Conservation (phyloP, 1,140 invertebrate species). For the Phocides pigmalion region DNA sequence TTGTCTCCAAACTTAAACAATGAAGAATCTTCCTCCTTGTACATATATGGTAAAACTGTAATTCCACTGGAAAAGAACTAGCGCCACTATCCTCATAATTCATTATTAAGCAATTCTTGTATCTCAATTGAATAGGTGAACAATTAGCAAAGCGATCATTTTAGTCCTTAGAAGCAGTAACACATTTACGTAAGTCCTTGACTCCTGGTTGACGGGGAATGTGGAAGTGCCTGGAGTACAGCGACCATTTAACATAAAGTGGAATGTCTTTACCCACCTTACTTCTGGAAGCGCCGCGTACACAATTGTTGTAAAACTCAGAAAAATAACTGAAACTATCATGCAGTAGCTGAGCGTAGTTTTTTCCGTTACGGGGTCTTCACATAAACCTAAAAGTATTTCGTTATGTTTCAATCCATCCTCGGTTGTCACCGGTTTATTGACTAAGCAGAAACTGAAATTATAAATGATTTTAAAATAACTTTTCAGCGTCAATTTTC, state of each 20-base stretch:
- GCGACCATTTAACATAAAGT: neutral
- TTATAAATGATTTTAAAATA: neutral
- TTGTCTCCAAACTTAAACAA: no score
- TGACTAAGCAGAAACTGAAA: slow-evolving; percentile 1
- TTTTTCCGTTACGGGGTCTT: slow-evolving; percentile 36
- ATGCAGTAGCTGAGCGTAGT: slow-evolving; percentile 43
- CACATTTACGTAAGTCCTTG: neutral
- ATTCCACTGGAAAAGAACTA: no score
- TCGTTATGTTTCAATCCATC: neutral
- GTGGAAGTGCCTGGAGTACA: neutral
- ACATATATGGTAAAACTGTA: no score
- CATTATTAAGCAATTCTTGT: no score
- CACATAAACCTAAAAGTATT: slow-evolving; percentile 30
- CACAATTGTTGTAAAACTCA: slow-evolving; percentile 45
- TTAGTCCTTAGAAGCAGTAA: no score
- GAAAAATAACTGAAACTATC: slow-evolving; percentile 49
- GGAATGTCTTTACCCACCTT: slow-evolving; percentile 37
- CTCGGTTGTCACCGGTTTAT: neutral
- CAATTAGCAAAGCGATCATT: no score
- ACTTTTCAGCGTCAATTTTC: no score
- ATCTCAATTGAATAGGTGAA: no score
- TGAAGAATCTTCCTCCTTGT: no score
- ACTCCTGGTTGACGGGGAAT: neutral
- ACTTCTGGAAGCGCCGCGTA: slow-evolving; percentile 47
- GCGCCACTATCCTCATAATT: no score